Base-by-base conservation (phyloP, 2,888 invertebrate species). In the Phanerotoma sp. region DNA sequence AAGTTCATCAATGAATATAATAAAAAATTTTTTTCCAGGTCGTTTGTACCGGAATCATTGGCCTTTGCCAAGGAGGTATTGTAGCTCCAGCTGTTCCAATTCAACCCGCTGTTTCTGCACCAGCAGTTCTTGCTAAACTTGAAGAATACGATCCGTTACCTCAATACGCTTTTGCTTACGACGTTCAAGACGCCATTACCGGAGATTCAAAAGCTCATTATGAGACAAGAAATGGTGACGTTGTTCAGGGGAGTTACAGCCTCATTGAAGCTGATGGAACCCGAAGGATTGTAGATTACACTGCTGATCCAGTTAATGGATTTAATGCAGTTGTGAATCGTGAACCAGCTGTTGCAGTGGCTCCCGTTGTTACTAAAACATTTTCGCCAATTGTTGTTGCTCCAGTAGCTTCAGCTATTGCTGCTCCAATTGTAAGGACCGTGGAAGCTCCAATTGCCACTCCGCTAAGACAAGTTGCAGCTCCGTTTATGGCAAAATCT, bases 311-410 rank as follows among this genome's bases (percentile, higher is more conserved):
- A 5, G 56, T 71, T 35, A 74, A 71, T 52, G 74, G 74, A 13
- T 75, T 75, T 56, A 73, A 75, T 56, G 74, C 74, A 7, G 66
- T 73, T 7, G 73, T 84, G 60, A 77, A 72, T 74, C 67, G 67
- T 1, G 72, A 75, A 52, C 70, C 71, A 5, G 59, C 58, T 18
- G 32, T 64, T 4, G 62, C 64, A 1, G 33, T 64, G 3, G 62
- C 77, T 74, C 67, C 80, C 68, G 54, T 79, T 74, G 13, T 79
- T 15, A 32, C 59, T 1, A 54, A 51, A 69, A 33, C 78, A 70
- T 5, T 72, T 16, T 25, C 70, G 3, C 67, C 73, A 35, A 35
- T 44, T 70, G 20, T 16, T 21, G 30, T 52, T 38, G 35, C 35
- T 6, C 77, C 30, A 3, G 47, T 62, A 15, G 58, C 61, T 2